Conservation (phyloP, 2,113 vertebrate species). For the Sus scrofa region DNA sequence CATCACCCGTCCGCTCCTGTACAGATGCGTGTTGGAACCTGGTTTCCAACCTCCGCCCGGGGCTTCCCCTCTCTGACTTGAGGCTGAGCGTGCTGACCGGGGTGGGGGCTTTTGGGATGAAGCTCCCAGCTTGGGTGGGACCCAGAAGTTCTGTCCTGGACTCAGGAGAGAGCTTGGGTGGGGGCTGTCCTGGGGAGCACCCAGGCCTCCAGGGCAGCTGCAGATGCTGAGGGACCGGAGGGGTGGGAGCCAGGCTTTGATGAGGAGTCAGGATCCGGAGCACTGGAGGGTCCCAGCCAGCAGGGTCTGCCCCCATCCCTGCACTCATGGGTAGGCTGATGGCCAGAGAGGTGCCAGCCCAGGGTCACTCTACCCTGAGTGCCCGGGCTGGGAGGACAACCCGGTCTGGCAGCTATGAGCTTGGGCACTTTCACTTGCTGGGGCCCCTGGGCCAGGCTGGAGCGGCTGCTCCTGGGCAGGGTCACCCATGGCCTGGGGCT, state of each 20-base stretch:
- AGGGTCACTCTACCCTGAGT: neutral
- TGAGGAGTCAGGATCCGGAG: neutral
- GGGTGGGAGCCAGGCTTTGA: accelerated
- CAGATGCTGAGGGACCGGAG: no score
- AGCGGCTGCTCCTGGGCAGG: neutral
- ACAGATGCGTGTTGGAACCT: accelerated
- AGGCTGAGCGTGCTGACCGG: neutral
- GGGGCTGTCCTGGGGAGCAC: neutral
- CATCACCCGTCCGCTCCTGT: accelerated
- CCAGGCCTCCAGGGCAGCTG: neutral
- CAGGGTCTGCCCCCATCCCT: accelerated
- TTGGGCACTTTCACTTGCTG: no score
- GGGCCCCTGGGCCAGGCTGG: neutral
- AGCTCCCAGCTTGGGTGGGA: neutral
- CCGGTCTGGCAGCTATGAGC: neutral
- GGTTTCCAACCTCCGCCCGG: neutral
- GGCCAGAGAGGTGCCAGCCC: neutral
- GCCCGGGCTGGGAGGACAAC: accelerated
- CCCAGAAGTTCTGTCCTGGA: neutral
- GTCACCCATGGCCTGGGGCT: accelerated
- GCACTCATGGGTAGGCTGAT: accelerated
- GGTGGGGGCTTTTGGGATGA: neutral
- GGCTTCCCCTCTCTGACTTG: neutral
- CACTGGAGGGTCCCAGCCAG: neutral
- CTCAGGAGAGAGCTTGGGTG: neutral